Evolutionary conservation across 2,888 invertebrate genomes (phyloP).

Genomic region (Trissoscelio sp.): DNA sequence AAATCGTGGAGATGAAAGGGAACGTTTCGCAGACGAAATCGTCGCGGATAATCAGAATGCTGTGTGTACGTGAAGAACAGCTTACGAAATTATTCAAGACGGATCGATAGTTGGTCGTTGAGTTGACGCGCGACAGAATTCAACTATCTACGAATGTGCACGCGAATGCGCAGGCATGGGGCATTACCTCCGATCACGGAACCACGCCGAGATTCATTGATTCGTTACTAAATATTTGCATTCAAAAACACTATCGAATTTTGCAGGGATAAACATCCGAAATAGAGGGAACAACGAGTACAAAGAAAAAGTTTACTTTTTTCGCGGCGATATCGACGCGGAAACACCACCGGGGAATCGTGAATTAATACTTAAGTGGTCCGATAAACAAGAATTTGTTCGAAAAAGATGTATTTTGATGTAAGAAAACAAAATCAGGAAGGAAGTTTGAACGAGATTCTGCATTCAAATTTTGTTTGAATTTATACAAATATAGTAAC

Average conservation of each 20-base stretch:
- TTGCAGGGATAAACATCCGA: conserved; percentile 35
- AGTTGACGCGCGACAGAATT: conserved; percentile 75
- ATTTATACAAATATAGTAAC: too few species aligned
- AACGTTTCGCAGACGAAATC: conserved; percentile 43
- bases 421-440: too few species aligned
- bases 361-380: conserved; percentile 9
- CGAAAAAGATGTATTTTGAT: too few species aligned
- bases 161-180: conserved; percentile 70
- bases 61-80: conserved; percentile 77
- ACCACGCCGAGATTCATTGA: conserved; percentile 68
- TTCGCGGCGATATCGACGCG: conserved; percentile 23
- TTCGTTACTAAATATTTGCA: conserved; percentile 68
- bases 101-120: conserved; percentile 79
- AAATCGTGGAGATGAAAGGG: conserved; percentile 32
- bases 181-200: conserved; percentile 68
- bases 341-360: conserved; percentile 9
- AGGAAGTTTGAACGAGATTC: too few species aligned
- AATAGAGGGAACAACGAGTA: neutral
- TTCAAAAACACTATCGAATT: conserved; percentile 62
- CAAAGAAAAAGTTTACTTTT: neutral
- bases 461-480: too few species aligned
- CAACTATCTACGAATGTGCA: conserved; percentile 73
- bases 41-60: conserved; percentile 74
- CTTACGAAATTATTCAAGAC: conserved; percentile 81
- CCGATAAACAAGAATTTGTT: neutral